phyloP scores from a whole-genome alignment of 2,888 invertebrate genomes.

The Ochropleura leucogaster region DNA sequence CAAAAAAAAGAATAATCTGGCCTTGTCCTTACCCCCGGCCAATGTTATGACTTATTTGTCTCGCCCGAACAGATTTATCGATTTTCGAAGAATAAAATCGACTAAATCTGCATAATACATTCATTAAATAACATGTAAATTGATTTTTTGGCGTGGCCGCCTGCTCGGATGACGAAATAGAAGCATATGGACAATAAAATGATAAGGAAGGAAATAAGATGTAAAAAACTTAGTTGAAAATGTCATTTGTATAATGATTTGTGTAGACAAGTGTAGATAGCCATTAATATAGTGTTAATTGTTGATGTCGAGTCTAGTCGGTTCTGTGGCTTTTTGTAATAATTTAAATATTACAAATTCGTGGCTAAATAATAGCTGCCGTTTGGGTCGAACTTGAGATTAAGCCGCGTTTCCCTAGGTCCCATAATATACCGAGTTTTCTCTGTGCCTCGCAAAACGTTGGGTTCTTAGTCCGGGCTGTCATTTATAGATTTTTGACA shows the following conservation, averaged over 20 bases:
- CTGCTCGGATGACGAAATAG: constrained; percentile 73
- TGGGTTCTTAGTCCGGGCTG: no score
- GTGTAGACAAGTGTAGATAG: constrained; percentile 65
- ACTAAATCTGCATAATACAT: constrained; percentile 84
- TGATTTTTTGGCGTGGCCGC: constrained; percentile 80
- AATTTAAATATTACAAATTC: constrained; percentile 37
- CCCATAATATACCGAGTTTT: no score
- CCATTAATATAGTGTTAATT: constrained; percentile 66
- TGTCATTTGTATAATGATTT: constrained; percentile 78
- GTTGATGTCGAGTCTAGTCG: constrained; percentile 43
- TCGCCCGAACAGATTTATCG: constrained; percentile 85
- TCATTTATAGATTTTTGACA: no score
- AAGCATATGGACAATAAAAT: constrained; percentile 76
- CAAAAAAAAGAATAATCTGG: constrained; percentile 73
- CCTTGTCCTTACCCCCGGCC: constrained; percentile 83
- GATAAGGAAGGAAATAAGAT: constrained; percentile 81
- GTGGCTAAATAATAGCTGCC: no score
- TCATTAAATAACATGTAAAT: constrained; percentile 85
- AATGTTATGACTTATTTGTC: constrained; percentile 90
- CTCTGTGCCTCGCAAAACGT: no score
- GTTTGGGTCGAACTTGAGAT: no score
- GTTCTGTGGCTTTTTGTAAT: constrained; percentile 45
- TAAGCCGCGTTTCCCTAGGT: no score
- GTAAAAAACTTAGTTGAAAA: constrained; percentile 72
- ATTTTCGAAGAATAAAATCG: constrained; percentile 81